phyloP scores from a whole-genome alignment of 2,113 vertebrate species.

The Donacobius atricapilla region DNA sequence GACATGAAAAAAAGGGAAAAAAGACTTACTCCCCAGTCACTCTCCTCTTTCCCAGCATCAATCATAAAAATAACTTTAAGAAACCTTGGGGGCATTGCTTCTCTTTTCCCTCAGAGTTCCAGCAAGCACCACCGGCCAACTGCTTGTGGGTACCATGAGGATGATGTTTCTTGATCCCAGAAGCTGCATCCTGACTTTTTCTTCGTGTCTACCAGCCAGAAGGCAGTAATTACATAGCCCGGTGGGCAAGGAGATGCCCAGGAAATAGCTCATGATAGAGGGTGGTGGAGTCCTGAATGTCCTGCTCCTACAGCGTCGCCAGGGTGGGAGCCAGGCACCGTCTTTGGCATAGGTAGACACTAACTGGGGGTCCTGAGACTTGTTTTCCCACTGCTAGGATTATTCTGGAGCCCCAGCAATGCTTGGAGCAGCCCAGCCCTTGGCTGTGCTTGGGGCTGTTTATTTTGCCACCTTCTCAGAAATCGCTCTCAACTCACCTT shows the following conservation, averaged over 20 bases:
- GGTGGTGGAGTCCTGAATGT: neutral
- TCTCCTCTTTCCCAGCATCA: neutral
- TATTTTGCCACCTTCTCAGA: neutral
- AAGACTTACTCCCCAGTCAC: neutral
- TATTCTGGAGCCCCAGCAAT: neutral
- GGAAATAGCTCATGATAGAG: neutral
- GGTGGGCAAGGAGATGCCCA: neutral
- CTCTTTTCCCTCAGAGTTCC: neutral
- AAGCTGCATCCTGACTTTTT: neutral
- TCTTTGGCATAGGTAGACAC: neutral
- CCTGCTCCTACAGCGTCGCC: neutral
- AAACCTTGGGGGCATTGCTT: neutral
- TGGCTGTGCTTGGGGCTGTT: neutral
- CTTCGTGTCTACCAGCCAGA: fast-evolving
- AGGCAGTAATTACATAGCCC: neutral
- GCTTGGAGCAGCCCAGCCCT: neutral
- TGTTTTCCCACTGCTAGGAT: neutral
- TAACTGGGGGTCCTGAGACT: neutral
- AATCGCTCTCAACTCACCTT: neutral
- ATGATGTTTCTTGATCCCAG: neutral
- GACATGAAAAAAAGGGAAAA: neutral
- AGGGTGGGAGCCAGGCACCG: neutral
- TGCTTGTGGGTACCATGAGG: neutral
- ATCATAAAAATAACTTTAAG: neutral
- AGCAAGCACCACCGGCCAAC: neutral